Evolutionary conservation across 2,113 vertebrate genomes (phyloP), one percentile per base, ranked within the genome.

Genomic region (Phocoena phocoena): DNA sequence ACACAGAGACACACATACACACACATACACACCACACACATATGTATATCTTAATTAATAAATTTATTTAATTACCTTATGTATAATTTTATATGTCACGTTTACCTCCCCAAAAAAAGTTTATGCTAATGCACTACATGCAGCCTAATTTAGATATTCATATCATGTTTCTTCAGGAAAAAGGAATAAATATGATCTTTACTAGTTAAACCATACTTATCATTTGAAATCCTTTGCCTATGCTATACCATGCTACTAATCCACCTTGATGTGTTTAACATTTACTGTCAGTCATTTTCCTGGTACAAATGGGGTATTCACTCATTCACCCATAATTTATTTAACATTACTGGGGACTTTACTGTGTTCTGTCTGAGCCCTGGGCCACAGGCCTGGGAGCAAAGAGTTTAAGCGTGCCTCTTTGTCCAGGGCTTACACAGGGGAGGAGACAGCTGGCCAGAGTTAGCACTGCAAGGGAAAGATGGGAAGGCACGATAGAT

Each of bases 361-460:
- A 14, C n/a, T 80, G 0, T 1, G 36, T 1, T n/a, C n/a, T 23
- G 10, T 53, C 12, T 25, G 8, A 10, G 41, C 41, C 36, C 10
- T 12, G 23, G 36, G 31, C 15, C 44, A 15, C 23, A 31, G 26
- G 31, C 15, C 25, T 5, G 36, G 53, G 9, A 15, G 26, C 68
- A 21, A 0, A 0, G 0, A 6, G 41, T 6, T 0, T 6, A 41
- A 73, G n/a, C 1, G 1, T 0, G 15, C 5, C 67, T 6, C 0
- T 25, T 38, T 50, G 87, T 5, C n/a, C 20, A 12, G 47, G 2
- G 6, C 12, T 31, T 20, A 11, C 7, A 8, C 8, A 21, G 13
- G 3, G 2, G 15, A 81, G 18, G 53, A n/a, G 18, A 20, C 1
- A 50, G 36, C 65, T 3, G 2, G 18, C 26, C 6, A 7, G 38